A percentile compares a stretch with the other conserved stretches of the same genome.
These are phyloP conservation scores for Microcebus tavaratra DNA, from an alignment of 2,113 vertebrate species.

Conservation along the genomic window DNA sequence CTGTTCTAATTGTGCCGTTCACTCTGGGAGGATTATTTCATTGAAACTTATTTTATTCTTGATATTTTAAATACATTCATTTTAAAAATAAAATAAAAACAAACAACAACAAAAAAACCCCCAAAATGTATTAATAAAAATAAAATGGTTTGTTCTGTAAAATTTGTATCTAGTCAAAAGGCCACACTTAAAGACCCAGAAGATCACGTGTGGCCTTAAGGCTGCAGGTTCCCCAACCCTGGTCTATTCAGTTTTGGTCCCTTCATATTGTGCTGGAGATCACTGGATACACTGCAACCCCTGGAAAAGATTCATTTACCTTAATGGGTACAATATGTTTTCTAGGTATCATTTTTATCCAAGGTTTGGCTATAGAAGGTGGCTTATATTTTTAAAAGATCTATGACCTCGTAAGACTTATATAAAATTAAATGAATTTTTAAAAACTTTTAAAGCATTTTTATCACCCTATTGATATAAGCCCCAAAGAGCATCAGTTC, in stretches of 20 bases:
- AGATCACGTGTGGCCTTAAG: too few species aligned
- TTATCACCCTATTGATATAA: neutral
- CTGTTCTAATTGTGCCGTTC: too few species aligned
- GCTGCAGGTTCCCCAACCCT: too few species aligned
- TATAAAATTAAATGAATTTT: neutral
- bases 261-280: neutral
- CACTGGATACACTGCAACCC: neutral
- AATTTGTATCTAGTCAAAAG: too few species aligned
- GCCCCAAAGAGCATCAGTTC: neutral
- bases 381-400: neutral
- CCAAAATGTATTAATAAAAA: too few species aligned
- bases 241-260: neutral
- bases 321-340: neutral
- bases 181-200: too few species aligned
- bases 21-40: too few species aligned
- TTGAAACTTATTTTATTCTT: too few species aligned
- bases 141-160: too few species aligned
- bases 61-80: too few species aligned
- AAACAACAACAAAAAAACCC: too few species aligned
- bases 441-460: constrained; percentile 11
- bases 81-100: too few species aligned
- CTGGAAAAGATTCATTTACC: neutral
- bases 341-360: neutral
- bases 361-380: neutral
- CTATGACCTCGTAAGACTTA: neutral